A percentile compares a stretch with the other conserved stretches of the same genome.
phyloP scores from a whole-genome alignment of 2,797 vertebrate genomes.

The Helarctos malayanus region DNA sequence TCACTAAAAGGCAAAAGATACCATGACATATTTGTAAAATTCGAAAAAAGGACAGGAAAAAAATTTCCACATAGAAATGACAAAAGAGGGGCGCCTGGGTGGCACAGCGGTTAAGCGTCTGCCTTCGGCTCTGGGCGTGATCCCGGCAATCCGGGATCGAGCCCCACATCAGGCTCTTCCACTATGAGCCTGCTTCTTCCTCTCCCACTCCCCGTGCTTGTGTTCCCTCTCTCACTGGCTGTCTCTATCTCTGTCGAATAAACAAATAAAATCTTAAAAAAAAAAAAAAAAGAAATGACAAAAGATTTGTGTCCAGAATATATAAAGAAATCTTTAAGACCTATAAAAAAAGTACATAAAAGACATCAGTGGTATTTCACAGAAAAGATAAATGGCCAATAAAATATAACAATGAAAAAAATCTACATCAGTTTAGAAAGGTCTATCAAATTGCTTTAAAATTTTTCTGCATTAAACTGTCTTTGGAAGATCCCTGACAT shows the following conservation, averaged over 20 bases:
- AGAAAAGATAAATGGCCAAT: not conserved
- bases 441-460: not conserved
- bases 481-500: not conserved
- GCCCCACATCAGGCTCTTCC: too few species aligned
- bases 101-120: too few species aligned
- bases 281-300: not conserved
- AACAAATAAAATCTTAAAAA: too few species aligned
- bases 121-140: too few species aligned
- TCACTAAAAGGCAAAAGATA: not conserved
- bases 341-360: constrained; percentile 7
- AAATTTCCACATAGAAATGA: not conserved
- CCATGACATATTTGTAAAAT: not conserved
- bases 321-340: not conserved
- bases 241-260: too few species aligned
- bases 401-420: not conserved
- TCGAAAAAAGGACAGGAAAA: not conserved
- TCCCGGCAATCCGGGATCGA: too few species aligned
- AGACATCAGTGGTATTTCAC: not conserved
- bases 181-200: too few species aligned
- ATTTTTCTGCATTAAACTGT: not conserved
- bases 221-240: too few species aligned
- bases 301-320: not conserved
- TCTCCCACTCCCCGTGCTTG: too few species aligned
- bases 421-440: not conserved
- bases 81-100: not conserved